Conservation (phyloP, 2,797 vertebrate species). For the Gorsachius magnificus region DNA sequence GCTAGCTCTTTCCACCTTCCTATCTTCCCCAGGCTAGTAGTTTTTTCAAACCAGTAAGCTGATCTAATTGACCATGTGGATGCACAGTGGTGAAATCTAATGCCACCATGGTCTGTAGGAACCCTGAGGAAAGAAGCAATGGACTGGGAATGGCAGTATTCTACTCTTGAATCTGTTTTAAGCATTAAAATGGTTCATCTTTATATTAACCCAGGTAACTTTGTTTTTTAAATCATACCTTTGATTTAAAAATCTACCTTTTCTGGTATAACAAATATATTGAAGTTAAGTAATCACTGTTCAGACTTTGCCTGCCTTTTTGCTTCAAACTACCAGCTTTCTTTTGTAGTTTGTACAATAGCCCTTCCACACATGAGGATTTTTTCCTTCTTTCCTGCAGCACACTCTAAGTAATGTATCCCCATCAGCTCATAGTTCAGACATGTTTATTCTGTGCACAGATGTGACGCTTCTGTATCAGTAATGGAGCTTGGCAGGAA, state of each 20-base stretch:
- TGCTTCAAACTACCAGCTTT: not conserved
- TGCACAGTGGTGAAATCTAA: not conserved
- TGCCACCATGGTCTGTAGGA: not conserved
- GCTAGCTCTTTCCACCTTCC: not conserved
- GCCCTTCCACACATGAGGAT: not conserved
- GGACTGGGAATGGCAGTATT: not conserved
- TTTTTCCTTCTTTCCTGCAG: not conserved
- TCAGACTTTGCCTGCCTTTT: not conserved
- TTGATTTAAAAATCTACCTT: not conserved
- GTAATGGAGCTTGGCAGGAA: not conserved
- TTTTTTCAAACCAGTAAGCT: not conserved
- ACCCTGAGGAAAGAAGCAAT: not conserved
- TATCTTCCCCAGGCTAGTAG: not conserved
- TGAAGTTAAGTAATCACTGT: not conserved
- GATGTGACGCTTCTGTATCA: not conserved
- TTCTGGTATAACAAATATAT: not conserved
- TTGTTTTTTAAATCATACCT: not conserved
- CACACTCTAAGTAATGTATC: not conserved
- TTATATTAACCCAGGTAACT: not conserved
- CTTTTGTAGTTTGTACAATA: not conserved
- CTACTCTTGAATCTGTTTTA: not conserved
- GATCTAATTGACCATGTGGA: not conserved
- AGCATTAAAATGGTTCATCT: not conserved
- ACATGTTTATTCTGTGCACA: not conserved
- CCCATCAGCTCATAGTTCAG: not conserved